Conservation (phyloP, 2,113 vertebrate species). For the Mus musculus region DNA sequence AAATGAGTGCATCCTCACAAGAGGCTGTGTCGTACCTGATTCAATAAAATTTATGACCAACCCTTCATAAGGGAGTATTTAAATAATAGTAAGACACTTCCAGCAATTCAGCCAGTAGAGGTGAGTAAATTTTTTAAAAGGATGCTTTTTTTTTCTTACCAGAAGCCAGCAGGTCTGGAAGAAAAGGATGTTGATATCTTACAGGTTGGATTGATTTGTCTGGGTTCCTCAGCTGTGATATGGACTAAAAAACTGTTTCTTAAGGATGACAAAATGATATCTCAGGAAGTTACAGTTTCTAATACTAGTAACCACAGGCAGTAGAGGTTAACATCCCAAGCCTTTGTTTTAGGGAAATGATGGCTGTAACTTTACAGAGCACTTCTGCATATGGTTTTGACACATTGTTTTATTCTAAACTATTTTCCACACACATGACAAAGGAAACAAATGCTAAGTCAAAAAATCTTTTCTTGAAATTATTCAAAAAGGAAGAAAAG, state of each 20-base stretch:
- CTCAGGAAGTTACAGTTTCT: slow-evolving; percentile 25
- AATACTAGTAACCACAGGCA: slow-evolving; percentile 64
- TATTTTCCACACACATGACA: slow-evolving; percentile 24
- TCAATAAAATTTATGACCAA: slow-evolving; percentile 43
- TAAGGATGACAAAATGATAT: slow-evolving; percentile 39
- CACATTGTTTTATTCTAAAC: slow-evolving; percentile 59
- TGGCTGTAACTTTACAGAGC: slow-evolving; percentile 72
- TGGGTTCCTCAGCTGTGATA: background rate
- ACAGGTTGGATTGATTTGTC: background rate
- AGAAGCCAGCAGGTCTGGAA: background rate
- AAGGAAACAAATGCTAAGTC: slow-evolving; percentile 7
- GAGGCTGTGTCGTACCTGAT: slow-evolving; percentile 8
- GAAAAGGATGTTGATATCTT: background rate
- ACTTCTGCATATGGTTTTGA: slow-evolving; percentile 64
- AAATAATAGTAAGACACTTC: slow-evolving; percentile 2
- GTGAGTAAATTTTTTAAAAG: background rate
- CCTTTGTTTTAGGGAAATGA: slow-evolving; percentile 53
- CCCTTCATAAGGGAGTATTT: slow-evolving; percentile 10
- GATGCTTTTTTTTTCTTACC: background rate
- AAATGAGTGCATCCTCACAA: slow-evolving; percentile 27
- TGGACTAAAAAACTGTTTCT: slow-evolving; percentile 25
- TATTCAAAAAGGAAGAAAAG: background rate
- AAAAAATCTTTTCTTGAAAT: background rate
- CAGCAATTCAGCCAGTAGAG: background rate
- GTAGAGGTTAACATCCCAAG: slow-evolving; percentile 57